phyloP scores from a whole-genome alignment of 2,113 vertebrate genomes.

The Leiothrix lutea region DNA sequence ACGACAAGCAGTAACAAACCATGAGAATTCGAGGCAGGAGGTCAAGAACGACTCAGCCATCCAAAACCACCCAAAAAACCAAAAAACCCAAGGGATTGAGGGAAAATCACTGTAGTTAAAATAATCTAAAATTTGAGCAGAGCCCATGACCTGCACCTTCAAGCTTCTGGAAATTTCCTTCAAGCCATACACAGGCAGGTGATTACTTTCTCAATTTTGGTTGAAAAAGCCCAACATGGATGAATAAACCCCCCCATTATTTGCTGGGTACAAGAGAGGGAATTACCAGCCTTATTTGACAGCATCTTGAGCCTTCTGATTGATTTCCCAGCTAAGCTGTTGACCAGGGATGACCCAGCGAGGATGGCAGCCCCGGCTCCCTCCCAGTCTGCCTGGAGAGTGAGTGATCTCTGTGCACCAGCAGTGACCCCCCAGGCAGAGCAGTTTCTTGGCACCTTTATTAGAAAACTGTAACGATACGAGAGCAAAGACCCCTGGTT shows the following conservation, averaged over 20 bases:
- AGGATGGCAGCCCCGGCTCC: neutral
- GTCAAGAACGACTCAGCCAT: neutral
- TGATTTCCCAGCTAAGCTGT: constrained; percentile 12
- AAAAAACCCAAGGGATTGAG: neutral
- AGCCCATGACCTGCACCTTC: neutral
- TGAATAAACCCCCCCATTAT: neutral
- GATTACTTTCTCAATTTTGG: neutral
- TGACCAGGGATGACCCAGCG: neutral
- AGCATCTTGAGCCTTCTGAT: neutral
- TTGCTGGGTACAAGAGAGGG: neutral
- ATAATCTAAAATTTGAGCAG: neutral
- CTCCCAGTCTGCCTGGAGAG: neutral
- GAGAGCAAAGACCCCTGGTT: neutral
- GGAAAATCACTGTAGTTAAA: neutral
- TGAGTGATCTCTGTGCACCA: fast-evolving
- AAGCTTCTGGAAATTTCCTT: neutral
- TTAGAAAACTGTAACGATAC: neutral
- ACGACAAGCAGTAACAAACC: neutral
- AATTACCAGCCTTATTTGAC: neutral
- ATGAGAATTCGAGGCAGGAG: neutral
- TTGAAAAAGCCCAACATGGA: neutral
- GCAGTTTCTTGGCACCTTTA: neutral
- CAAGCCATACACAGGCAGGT: neutral
- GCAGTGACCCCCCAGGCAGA: neutral
- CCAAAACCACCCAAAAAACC: neutral